Evolutionary conservation across 2,797 vertebrate genomes (phyloP), one percentile per base, ranked within the genome.

Genomic region (Girardinus metallicus): DNA sequence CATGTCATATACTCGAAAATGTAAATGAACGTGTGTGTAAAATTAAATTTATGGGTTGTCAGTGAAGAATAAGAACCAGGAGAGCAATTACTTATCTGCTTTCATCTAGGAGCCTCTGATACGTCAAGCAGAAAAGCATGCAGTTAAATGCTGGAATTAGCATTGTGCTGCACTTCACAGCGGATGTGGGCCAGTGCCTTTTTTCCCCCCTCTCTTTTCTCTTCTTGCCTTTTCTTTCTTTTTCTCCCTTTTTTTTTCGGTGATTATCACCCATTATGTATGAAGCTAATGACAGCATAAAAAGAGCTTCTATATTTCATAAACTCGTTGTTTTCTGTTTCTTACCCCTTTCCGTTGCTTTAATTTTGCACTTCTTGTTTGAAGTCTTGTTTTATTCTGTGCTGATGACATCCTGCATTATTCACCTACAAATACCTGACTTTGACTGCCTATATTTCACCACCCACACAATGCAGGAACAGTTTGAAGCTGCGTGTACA

Each of bases 21-120:
- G 98, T 99, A 99, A 99, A 99, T 99, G 98, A 99, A 99, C 98
- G 98, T 99, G 98, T 99, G 98, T 99, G 98, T 99, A 99, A 99
- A 99, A 99, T 99, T 99, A 99, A 99, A 99, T 99, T 99, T 99
- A 99, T 99, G 98, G 98, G 98, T 99, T 99, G 98, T 99, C 98
- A 99, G 97, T 96, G 98, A 99, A 99, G 98, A 99, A 99, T 99
- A 99, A 98, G 97, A 99, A 99, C 98, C 98, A 98, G 97, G 97
- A 99, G 98, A 98, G 98, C 98, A 99, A 99, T 99, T 99, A 99
- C 98, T 99, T 99, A 98, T 99, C 98, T 97, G 97, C 98, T 98
- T 99, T 99, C 98, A 99, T 99, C 98, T 98, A 96, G 96, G 97
- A 96, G 97, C 97, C 97, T 97, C 98, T 98, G 97, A 99, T 99